Evolutionary conservation across 1,140 invertebrate genomes (phyloP), one percentile per base, ranked within the genome.

Genomic region (Sycobia sp.): DNA sequence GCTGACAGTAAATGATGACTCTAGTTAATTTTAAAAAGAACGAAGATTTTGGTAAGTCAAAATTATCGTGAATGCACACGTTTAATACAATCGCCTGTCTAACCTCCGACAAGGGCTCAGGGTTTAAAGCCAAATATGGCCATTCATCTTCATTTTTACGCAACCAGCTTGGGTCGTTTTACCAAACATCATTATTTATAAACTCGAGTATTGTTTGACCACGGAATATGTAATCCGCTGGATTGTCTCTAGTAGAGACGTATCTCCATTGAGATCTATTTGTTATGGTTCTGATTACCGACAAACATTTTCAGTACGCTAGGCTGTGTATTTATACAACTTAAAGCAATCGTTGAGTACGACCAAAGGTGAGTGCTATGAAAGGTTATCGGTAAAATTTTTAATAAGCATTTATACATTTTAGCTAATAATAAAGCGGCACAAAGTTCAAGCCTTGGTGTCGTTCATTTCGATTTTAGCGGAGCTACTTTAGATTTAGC

Each of bases 61-160:
- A 29, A 25, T 56, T 3, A n/a, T 67, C 43, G 11, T 43, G 10
- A 1, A 43, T 25, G 3, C 9, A 27, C 3, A n/a, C 16, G 22
- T 18, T 32, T 25, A 36, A 56, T 9, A 41, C 43, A 36, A n/a
- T 16, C 3, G 29, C n/a, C 43, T 39, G 29, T 49, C 34, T 16
- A 29, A 32, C 18, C 27, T 43, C 57, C 3, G 27, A 34, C 22
- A 56, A 69, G 61, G 51, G 29, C 3, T 62, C 69, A 14, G 20
- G n/a, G 11, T 25, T 27, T 39, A 55, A 14, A 1, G 38, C 1
- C 16, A 18, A 3, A 23, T 29, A 1, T 11, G 53, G 36, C 53
- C 53, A 55, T 0, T 23, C 18, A 8, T 8, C 3, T 9, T 55
- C 14, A 25, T 22, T 1, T 16, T 3, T 1, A 1, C 2, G 10